A percentile compares a stretch with the other conserved stretches of the same genome.
Conservation (phyloP, 2,797 vertebrate genomes). For the Sebastes kiyomatsui region DNA sequence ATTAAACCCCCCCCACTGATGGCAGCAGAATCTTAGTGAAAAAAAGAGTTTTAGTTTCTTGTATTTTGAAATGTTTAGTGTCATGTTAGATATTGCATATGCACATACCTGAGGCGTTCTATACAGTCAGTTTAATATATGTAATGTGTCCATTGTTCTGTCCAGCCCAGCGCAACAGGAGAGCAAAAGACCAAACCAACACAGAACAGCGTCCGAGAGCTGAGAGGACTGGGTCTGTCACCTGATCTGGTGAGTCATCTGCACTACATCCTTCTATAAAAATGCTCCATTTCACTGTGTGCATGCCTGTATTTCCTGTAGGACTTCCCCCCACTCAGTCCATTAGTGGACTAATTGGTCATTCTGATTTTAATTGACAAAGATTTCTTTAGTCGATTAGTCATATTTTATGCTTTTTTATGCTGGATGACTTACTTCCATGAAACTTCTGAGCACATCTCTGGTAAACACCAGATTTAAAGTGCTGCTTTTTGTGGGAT, state of each 20-base stretch:
- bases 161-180: slow-evolving; percentile 93
- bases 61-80: background rate
- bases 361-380: no score
- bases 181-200: slow-evolving; percentile 98
- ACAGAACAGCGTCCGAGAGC: slow-evolving; percentile 94
- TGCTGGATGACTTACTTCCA: no score
- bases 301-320: background rate
- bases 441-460: no score
- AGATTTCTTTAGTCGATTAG: no score
- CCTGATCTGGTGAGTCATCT: slow-evolving; percentile 90
- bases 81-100: background rate
- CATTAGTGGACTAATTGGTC: no score
- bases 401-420: no score
- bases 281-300: background rate
- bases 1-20: background rate
- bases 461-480: no score
- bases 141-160: background rate
- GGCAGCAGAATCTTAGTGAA: background rate
- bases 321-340: background rate
- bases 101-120: background rate
- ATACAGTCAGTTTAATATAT: background rate
- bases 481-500: no score
- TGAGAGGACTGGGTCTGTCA: slow-evolving; percentile 92
- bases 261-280: background rate
- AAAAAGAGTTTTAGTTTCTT: no score